Conservation (phyloP, 2,113 vertebrate genomes). For the Cisticola juncidis region DNA sequence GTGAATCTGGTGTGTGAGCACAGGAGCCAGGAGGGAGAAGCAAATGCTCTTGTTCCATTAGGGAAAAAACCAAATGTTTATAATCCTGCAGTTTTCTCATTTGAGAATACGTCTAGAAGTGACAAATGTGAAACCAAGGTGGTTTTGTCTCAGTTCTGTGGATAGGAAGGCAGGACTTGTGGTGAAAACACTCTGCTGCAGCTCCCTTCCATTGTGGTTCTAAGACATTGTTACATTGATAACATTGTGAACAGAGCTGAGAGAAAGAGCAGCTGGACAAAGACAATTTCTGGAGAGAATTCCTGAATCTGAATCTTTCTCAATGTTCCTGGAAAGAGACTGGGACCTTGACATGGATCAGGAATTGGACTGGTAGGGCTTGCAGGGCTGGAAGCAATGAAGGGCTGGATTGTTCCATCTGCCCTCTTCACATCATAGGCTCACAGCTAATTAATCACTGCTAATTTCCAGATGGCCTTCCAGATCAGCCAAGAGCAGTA, state of each 20-base stretch:
- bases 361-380: not conserved
- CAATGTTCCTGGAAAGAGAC: not conserved
- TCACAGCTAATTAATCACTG: slow-evolving; percentile 36
- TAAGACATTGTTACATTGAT: not conserved
- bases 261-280: not conserved
- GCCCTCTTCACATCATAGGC: not conserved
- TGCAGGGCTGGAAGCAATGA: not conserved
- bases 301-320: not conserved
- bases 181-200: not conserved
- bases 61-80: not conserved
- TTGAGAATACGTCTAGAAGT: not conserved
- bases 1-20: not conserved
- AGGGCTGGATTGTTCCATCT: not conserved
- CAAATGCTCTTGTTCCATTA: not conserved
- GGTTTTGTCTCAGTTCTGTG: not conserved
- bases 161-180: not conserved
- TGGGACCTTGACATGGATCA: accelerated
- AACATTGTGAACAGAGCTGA: not conserved
- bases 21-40: not conserved
- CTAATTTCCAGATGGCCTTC: slow-evolving; percentile 48
- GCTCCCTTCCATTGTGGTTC: not conserved
- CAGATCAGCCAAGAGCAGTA: not conserved
- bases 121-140: not conserved
- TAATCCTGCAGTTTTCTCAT: not conserved
- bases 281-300: not conserved